A percentile compares a stretch with the other conserved stretches of the same genome.
These are phyloP conservation scores for Pitta sordida DNA, from an alignment of 2,113 vertebrate genomes.

Conservation along the genomic window DNA sequence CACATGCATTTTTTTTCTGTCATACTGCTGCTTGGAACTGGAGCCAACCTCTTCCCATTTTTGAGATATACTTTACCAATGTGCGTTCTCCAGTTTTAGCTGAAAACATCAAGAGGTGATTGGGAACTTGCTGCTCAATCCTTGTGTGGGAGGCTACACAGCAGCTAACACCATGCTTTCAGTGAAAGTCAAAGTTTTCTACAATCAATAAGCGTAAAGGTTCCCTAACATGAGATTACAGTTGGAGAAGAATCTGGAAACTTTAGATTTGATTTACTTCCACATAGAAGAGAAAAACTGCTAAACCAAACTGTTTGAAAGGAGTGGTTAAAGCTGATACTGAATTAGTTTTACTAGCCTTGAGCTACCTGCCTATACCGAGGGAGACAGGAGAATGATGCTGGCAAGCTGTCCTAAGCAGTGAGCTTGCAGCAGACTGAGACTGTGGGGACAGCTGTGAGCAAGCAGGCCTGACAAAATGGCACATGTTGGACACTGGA, in stretches of 20 bases:
- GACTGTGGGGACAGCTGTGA: neutral
- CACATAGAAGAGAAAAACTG: neutral
- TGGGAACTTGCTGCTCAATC: neutral
- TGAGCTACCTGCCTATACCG: neutral
- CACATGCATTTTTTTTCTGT: neutral
- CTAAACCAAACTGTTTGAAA: neutral
- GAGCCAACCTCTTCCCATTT: neutral
- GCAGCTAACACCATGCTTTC: neutral
- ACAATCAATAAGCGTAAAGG: neutral
- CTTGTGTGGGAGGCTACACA: neutral
- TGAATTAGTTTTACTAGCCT: neutral
- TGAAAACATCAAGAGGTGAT: neutral
- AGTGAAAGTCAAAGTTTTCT: neutral
- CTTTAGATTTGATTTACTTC: neutral
- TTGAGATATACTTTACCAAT: neutral
- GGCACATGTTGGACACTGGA: neutral
- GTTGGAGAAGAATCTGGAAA: neutral
- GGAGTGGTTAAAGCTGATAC: neutral
- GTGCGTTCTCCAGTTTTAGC: neutral
- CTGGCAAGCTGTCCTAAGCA: slow-evolving; percentile 23
- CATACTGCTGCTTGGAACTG: rapidly evolving
- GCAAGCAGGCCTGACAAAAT: neutral
- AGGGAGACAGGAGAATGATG: neutral
- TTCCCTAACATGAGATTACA: neutral
- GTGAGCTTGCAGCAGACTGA: rapidly evolving